phyloP scores from a whole-genome alignment of 2,888 invertebrate species.

The Hylaea fasciaria region DNA sequence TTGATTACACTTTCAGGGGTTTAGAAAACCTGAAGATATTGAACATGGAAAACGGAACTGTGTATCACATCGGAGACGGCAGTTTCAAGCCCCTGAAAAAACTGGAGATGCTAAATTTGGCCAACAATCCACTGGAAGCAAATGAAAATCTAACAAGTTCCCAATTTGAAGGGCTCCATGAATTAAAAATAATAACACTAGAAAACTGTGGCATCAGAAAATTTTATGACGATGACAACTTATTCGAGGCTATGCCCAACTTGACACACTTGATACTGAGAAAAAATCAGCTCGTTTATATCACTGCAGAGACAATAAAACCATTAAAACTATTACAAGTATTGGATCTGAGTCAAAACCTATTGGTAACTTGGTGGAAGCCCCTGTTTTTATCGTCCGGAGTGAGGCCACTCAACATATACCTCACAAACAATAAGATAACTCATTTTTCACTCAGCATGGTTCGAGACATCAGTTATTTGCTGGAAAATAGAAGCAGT shows the following conservation, averaged over 20 bases:
- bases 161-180: conserved; percentile 78
- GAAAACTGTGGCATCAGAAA: conserved; percentile 80
- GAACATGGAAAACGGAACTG: conserved; percentile 80
- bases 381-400: conserved; percentile 78
- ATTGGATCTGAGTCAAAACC: conserved; percentile 82
- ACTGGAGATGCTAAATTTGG: conserved; percentile 80
- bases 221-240: conserved; percentile 72
- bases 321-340: conserved; percentile 72
- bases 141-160: conserved; percentile 69
- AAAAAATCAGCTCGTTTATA: conserved; percentile 75
- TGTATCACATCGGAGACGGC: conserved; percentile 76
- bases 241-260: conserved; percentile 79
- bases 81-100: conserved; percentile 75
- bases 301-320: conserved; percentile 72
- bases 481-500: conserved; percentile 64
- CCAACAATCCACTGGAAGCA: conserved; percentile 79
- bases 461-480: conserved; percentile 82
- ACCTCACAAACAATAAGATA: conserved; percentile 83
- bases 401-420: conserved; percentile 66
- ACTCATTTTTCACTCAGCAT: conserved; percentile 83
- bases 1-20: conserved; percentile 79
- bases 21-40: conserved; percentile 77
- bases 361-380: conserved; percentile 81
- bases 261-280: conserved; percentile 79
- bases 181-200: conserved; percentile 76